Base-by-base conservation (phyloP, 1,140 invertebrate species). In the Potamilus streckersoni region DNA sequence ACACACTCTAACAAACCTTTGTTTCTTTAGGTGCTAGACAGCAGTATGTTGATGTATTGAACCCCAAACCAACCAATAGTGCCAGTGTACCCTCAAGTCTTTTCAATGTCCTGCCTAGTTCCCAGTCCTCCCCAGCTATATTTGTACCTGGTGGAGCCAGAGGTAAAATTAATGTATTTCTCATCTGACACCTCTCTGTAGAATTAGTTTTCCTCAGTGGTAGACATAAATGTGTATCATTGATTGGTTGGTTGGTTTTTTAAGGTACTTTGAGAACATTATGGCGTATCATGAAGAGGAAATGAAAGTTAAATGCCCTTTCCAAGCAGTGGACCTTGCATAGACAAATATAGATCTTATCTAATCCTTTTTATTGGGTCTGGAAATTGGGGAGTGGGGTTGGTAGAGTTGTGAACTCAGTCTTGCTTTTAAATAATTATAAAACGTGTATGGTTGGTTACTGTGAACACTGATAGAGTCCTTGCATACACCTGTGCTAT, bases 21-120 rank as follows among this genome's bases (percentile, higher is more conserved):
- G 19, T 62, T 62, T 82, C 88, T 87, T 31, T 86, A 95, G 94
- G 93, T 84, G 90, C 94, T 80, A 93, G 94, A 88, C 93, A 93
- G 85, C 94, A 94, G 69, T 97, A 97, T 89, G 94, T 96, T 69
- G 95, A 97, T 90, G 94, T 96, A 56, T 93, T 96, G 89, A 95
- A 95, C 91, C 93, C 94, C 17, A 77, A 77, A 23, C 64, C 75
- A 15, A 49, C 63, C 38, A 91, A 91, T 79, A 57, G 75, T 70
- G 66, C 76, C 66, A 64, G 84, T 64, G 69, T 81, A 68, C 69
- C 80, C 79, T 75, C 85, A 69, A 81, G 72, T 65, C 76, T 87
- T 15, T 86, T 87, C 67, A 81, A 81, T 59, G 80, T 82, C 11
- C 69, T 86, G 69, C 86, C 75, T 12, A 77, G 65, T 59, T 77